Percentiles rank a stretch among this genome's conserved stretches.
These are phyloP conservation scores for Agonopterix subpropinquella DNA, from an alignment of 2,888 invertebrate genomes.

Conservation along the genomic window DNA sequence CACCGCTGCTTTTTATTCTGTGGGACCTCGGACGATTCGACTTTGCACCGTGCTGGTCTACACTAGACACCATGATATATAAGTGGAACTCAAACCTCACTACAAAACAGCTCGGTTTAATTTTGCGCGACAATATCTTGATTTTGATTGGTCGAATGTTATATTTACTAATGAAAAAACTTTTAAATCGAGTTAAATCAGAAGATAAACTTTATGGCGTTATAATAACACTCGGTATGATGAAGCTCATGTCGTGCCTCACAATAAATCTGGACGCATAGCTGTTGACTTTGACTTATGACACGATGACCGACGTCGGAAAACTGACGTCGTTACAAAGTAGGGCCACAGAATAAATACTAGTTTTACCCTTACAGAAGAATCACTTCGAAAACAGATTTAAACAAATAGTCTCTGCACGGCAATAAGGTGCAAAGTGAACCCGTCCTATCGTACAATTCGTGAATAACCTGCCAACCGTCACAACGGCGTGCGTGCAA, in stretches of 20 bases:
- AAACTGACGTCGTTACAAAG: conserved; percentile 1
- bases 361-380: no score
- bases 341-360: not conserved
- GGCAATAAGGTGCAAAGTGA: no score
- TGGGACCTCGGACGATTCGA: not conserved
- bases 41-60: not conserved
- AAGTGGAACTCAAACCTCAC: not conserved
- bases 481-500: no score
- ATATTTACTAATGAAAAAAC: not conserved
- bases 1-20: not conserved
- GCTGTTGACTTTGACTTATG: no score
- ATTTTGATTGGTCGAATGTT: not conserved
- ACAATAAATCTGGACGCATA: conserved; percentile 1
- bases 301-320: conserved; percentile 4
- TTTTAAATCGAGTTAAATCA: not conserved
- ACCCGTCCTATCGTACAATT: no score
- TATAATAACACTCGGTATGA: conserved; percentile 4
- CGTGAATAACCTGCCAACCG: no score
- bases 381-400: no score
- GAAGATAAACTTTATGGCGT: not conserved
- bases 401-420: no score
- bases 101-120: not conserved
- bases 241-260: conserved; percentile 1
- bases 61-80: not conserved
- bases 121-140: not conserved